A percentile compares a stretch with the other conserved stretches of the same genome.
phyloP scores from a whole-genome alignment of 2,797 vertebrate genomes.

The Scyliorhinus canicula region DNA sequence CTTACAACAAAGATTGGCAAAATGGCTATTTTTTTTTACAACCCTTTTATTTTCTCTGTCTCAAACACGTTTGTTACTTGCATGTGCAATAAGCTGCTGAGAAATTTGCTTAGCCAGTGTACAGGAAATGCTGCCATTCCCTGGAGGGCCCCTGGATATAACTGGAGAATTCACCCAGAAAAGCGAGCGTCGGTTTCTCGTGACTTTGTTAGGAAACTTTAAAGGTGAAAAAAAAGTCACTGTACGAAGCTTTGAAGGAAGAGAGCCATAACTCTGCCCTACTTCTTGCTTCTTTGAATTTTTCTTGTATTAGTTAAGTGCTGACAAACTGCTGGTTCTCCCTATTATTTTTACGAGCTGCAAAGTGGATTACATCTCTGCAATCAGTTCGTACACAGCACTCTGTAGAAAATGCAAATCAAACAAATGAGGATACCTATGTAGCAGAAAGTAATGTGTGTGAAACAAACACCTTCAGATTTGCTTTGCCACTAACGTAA shows the following conservation, averaged over 20 bases:
- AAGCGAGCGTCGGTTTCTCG: background rate
- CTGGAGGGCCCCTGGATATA: background rate
- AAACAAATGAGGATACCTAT: background rate
- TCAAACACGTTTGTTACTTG: background rate
- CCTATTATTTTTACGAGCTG: background rate
- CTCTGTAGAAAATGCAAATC: background rate
- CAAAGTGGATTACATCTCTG: background rate
- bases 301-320: conserved; percentile 19
- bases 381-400: background rate
- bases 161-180: background rate
- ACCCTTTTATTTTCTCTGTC: background rate
- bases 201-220: background rate
- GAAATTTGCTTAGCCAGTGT: background rate
- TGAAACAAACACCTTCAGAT: background rate
- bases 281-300: background rate
- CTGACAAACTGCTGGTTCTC: conserved; percentile 24
- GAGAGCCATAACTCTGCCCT: background rate
- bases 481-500: background rate
- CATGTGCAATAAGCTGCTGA: background rate
- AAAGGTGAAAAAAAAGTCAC: background rate
- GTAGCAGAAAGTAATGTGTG: background rate
- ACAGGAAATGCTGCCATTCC: no score
- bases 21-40: background rate
- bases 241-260: conserved; percentile 10
- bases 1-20: background rate